Percentiles rank a stretch among this genome's conserved stretches.
These are phyloP conservation scores for Pipistrellus pygmaeus DNA, from an alignment of 2,797 vertebrate species.

Conservation along the genomic window DNA sequence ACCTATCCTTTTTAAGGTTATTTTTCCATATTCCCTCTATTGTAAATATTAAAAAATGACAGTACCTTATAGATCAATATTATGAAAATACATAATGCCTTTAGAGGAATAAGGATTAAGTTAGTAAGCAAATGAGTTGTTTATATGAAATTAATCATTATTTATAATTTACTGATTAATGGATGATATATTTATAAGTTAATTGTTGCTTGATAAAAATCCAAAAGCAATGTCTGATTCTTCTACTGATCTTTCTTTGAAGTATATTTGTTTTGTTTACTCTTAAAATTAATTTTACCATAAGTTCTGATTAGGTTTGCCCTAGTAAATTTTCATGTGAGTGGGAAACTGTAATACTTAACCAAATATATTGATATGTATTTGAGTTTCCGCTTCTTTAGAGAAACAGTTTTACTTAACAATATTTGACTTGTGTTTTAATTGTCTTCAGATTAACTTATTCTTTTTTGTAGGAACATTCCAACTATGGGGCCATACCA, in stretches of 20 bases:
- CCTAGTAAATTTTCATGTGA: not conserved
- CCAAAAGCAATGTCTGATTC: not conserved
- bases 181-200: not conserved
- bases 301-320: not conserved
- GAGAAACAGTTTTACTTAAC: constrained; percentile 41
- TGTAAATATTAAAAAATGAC: constrained; percentile 1
- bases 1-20: constrained; percentile 32
- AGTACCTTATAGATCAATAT: not conserved
- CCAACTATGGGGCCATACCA: constrained; percentile 94
- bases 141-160: constrained; percentile 30
- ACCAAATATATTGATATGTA: not conserved
- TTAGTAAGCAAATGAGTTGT: constrained; percentile 49
- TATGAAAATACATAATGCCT: not conserved
- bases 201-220: constrained; percentile 40
- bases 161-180: constrained; percentile 27
- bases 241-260: constrained; percentile 31
- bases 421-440: constrained; percentile 63
- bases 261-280: constrained; percentile 26
- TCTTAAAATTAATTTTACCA: constrained; percentile 2
- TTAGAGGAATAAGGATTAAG: constrained; percentile 21
- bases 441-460: constrained; percentile 44
- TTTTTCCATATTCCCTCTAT: not conserved
- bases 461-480: constrained; percentile 91
- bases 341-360: not conserved
- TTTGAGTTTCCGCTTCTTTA: constrained; percentile 58